phyloP scores from a whole-genome alignment of 1,140 invertebrate genomes.

The Drosophila mojavensis region DNA sequence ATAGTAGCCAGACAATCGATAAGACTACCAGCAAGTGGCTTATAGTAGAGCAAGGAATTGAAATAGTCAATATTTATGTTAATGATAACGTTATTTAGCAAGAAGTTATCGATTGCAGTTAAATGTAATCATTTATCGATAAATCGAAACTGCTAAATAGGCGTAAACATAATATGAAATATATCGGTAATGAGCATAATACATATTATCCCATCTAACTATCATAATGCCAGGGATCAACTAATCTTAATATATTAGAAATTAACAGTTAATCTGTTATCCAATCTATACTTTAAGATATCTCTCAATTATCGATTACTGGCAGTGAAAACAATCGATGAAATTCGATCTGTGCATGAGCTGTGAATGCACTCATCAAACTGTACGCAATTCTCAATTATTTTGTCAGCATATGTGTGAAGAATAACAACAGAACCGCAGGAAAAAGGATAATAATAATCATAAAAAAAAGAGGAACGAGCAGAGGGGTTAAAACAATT shows the following conservation, averaged over 20 bases:
- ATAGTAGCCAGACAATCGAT: slow-evolving; percentile 2
- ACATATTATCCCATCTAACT: no score
- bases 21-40: background rate
- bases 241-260: no score
- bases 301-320: slow-evolving; percentile 20
- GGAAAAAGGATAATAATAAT: slow-evolving; percentile 77
- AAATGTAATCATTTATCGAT: background rate
- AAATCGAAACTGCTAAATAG: background rate
- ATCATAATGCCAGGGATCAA: no score
- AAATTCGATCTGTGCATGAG: background rate
- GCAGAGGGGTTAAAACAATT: slow-evolving; percentile 65
- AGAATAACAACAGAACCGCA: slow-evolving; percentile 63
- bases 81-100: no score
- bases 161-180: no score
- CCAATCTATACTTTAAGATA: no score
- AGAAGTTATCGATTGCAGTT: no score
- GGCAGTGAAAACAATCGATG: background rate
- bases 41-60: background rate
- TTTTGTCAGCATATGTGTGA: slow-evolving; percentile 80
- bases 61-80: no score
- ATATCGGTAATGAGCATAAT: no score
- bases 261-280: no score
- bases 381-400: slow-evolving; percentile 61
- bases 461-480: slow-evolving; percentile 44
- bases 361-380: background rate